Conservation (phyloP, 2,888 invertebrate genomes). For the Spodoptera littoralis region DNA sequence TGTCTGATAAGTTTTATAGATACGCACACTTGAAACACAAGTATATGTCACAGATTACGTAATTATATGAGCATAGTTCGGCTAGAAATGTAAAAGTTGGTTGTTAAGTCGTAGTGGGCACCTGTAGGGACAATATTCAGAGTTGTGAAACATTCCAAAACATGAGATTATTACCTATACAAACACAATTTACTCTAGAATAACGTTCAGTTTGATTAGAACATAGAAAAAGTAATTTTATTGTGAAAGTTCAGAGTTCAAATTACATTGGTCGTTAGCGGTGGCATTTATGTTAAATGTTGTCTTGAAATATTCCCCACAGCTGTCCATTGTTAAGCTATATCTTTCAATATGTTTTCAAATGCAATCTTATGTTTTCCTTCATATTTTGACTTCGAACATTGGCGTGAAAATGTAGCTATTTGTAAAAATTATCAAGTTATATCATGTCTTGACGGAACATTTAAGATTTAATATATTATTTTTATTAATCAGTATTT, state of each 20-base stretch:
- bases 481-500: slow-evolving; percentile 21
- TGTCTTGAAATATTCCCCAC: slow-evolving; percentile 24
- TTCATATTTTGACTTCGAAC: slow-evolving; percentile 21
- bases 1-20: slow-evolving; percentile 4
- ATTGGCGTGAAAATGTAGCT: slow-evolving; percentile 24
- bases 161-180: slow-evolving; percentile 40
- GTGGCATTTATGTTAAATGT: slow-evolving; percentile 36
- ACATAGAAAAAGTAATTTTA: no score
- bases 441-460: slow-evolving; percentile 40
- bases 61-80: slow-evolving; percentile 34
- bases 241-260: no score
- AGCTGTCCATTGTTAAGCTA: slow-evolving; percentile 22
- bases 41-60: slow-evolving; percentile 13
- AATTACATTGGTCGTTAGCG: not conserved
- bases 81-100: slow-evolving; percentile 32
- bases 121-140: slow-evolving; percentile 22
- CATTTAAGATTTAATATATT: slow-evolving; percentile 9
- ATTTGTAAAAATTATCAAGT: slow-evolving; percentile 24
- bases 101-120: slow-evolving; percentile 8
- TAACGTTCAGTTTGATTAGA: not conserved
- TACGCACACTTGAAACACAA: slow-evolving; percentile 11
- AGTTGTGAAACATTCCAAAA: slow-evolving; percentile 47
- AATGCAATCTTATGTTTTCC: slow-evolving; percentile 10
- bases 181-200: not conserved
- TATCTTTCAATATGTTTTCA: slow-evolving; percentile 3